Base-by-base conservation (phyloP, 2,797 vertebrate genomes). In the Momotus momota region DNA sequence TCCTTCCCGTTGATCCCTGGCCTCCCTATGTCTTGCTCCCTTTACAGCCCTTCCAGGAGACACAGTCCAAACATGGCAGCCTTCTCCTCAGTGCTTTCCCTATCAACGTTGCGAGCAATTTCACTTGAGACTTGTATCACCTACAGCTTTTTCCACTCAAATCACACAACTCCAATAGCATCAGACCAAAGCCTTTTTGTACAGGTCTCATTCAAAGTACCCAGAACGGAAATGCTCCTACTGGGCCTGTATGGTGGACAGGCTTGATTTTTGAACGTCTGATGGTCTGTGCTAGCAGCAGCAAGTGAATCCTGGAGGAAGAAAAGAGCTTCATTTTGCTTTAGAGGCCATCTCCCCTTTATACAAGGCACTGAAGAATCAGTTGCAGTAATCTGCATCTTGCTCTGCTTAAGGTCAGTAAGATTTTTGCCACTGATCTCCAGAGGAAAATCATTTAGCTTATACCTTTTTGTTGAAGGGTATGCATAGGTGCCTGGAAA, bases 91-190 rank as follows among this genome's bases (percentile, higher is more conserved):
- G 18, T 49, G 31, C 13, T 45, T n/a, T 69, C 21, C 60, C 35
- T 27, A 41, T 15, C n/a, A 81, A 25, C 0, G 0, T 26, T 45
- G 8, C 9, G 6, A 66, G 29, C 9, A 14, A n/a, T 54, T 72
- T 81, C 35, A 58, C 43, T 79, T 33, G 20, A 88, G 41, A 60
- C 27, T 9, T 65, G 22, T 18, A 46, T 66, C 46, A 26, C n/a
- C 40, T 77, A 13, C 14, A 66, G 31, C 21, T 19, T 70, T 65
- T 66, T 29, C 31, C 29, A 35, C 9, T 4, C 52, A 66, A 57
- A 51, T 6, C 7, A 69, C 3, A 5, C 41, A 73, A 64, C 41
- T 69, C 54, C 65, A 84, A 58, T 48, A 60, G n/a, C 5, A 0
- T 18, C 69, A 87, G 64, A 33, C 23, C 58, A 70, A 87, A 57